Evolutionary conservation across 2,797 vertebrate genomes (phyloP), one percentile per base, ranked within the genome.

Genomic region (Hyperoplus immaculatus): DNA sequence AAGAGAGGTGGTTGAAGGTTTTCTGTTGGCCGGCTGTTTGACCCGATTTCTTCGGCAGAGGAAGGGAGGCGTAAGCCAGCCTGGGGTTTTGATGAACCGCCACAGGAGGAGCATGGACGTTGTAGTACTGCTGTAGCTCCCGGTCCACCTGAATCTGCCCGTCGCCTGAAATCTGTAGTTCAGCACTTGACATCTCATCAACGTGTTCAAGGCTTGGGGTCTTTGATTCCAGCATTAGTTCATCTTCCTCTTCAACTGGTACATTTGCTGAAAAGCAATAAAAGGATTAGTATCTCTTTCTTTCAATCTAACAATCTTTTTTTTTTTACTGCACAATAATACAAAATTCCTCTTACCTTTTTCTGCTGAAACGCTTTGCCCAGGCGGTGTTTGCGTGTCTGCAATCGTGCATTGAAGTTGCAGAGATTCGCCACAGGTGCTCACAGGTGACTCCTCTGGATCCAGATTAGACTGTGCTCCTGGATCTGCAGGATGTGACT

Each of bases 1-100:
- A 94, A 64, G 87, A 92, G 90, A 96, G 94, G 81, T 95, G 94
- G 91, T 96, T 92, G 75, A 96, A 95, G 56, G 96, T 95, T 0
- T 91, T 92, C 79, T 95, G 95, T 0, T 88, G 91, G 11, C 75
- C 73, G 0, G 5, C 2, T 0, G 43, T 16, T 50, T 9, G 15
- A 41, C 77, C 72, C 14, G 77, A 85, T 71, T 74, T 94, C 78
- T 95, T 96, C 0, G 77, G 89, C 0, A 77, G 68, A 15, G 84
- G 88, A 18, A 93, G 92, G 5, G 91, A 89, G 69, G 86, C 87
- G 67, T 78, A 80, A 75, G 78, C 71, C 0, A 93, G 90, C 41
- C 86, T 87, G 66, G 69, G 43, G 51, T 86, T 62, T 83, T 68
- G 80, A 57, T 61, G 55, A 86, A 75, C 53, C 4, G 66, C 69